Base-by-base conservation (phyloP, 2,113 vertebrate genomes). In the Marmota monax region DNA sequence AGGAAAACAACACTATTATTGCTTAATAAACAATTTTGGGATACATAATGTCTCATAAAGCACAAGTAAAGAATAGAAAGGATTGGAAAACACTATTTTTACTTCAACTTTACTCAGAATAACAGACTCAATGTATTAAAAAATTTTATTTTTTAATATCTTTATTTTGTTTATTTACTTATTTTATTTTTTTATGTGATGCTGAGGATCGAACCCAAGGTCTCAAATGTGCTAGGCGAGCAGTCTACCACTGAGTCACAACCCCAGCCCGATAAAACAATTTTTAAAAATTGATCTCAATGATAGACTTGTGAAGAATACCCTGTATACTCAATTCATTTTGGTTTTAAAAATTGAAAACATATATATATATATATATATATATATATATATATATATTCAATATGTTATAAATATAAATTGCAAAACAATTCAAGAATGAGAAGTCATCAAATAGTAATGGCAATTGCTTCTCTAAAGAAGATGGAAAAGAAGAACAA, bases 281-380 rank as follows among this genome's bases (percentile, higher is more conserved):
- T 37, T 63, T 84, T 34, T 29, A 69, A 12, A 51, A 74, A 13
- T 84, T 20, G 80, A 77, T 58, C 65, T 94, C 48, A 84, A 8
- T 45, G 16, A 58, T 34, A 86, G 76, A 58, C 32, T 90, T 73
- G 34, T 53, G 37, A 84, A 88, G 16, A 87, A 74, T 1, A 70
- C 37, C 18, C 3, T 73, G 1, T 51, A 8, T 48, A 48, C 1
- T 90, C 42, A n/a, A 10, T 51, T 92, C 48, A 76, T 80, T 84
- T 88, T 65, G 84, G 32, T 92, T 92, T 72, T 72, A 76, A 76
- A 22, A 94, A 37, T 29, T 84, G 10, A 93, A 56, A 86, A 76
- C 4, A 27, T 18, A 51, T 78, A 53, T 20, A 22, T 13, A 18
- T 8, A 20, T 23, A 58, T 13, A 42, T 42, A 42, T 42, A 53